Evolutionary conservation across 1,140 invertebrate species (phyloP).

Genomic region (Ephestia elutella): DNA sequence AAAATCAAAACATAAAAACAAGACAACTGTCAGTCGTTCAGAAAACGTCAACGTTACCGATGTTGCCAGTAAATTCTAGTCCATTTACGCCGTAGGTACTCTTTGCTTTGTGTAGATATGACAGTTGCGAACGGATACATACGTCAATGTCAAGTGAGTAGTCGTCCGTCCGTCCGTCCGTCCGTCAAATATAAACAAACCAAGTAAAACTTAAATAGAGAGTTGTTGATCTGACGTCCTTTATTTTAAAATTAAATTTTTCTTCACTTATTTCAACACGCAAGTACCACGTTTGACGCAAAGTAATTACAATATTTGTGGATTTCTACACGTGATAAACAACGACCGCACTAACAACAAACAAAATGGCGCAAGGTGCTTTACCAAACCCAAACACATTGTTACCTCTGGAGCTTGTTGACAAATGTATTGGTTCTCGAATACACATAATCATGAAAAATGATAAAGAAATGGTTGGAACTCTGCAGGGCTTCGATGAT

Average conservation of each 20-base stretch:
- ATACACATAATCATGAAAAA: constrained; percentile 99
- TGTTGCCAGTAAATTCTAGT: neutral
- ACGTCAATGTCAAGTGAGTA: too few relatives aligned
- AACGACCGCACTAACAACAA: neutral
- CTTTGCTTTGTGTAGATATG: too few relatives aligned
- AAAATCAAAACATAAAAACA: neutral
- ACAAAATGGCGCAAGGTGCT: constrained; percentile 48
- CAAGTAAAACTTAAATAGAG: too few relatives aligned
- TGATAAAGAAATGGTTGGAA: constrained; percentile 99
- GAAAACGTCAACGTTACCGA: neutral
- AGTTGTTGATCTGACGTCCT: too few relatives aligned
- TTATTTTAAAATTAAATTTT: too few relatives aligned
- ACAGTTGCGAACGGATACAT: too few relatives aligned
- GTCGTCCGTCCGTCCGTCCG: too few relatives aligned
- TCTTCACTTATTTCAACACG: too few relatives aligned
- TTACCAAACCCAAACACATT: constrained; percentile 64
- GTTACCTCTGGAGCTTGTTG: constrained; percentile 90
- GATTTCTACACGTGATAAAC: too few relatives aligned
- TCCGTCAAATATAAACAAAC: too few relatives aligned
- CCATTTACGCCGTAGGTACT: too few relatives aligned
- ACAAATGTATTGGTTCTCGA: constrained; percentile 99
- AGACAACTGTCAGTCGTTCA: neutral
- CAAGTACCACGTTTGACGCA: too few relatives aligned
- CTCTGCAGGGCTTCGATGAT: constrained; percentile 97
- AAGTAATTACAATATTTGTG: neutral